These are phyloP conservation scores for Lepetodrilus schrolli DNA, from an alignment of 2,888 invertebrate species.

Conservation along the genomic window DNA sequence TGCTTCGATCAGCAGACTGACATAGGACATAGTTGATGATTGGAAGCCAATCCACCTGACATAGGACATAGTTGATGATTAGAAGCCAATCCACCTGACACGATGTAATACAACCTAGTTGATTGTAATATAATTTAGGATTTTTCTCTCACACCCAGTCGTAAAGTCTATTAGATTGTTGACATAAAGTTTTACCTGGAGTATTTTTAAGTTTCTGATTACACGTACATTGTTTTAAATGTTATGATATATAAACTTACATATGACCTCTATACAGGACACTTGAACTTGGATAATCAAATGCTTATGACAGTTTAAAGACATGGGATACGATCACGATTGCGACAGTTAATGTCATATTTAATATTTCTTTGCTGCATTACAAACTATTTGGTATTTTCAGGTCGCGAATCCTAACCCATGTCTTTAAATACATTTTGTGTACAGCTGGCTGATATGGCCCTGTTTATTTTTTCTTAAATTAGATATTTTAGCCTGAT, in stretches of 20 bases:
- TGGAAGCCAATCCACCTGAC: too few species aligned
- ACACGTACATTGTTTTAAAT: conserved; percentile 17
- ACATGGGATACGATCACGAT: not conserved
- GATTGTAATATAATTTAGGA: too few species aligned
- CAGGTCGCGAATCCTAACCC: not conserved
- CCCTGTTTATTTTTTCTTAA: conserved; percentile 13
- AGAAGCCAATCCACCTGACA: too few species aligned
- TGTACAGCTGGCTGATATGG: conserved; percentile 3
- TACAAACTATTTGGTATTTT: too few species aligned
- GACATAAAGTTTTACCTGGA: not conserved
- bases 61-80: too few species aligned
- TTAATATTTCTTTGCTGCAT: too few species aligned
- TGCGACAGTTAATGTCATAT: too few species aligned
- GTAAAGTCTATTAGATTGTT: not conserved
- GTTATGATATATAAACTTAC: not conserved
- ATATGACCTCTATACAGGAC: not conserved
- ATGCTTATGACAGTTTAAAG: conserved; percentile 2
- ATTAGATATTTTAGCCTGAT: conserved; percentile 24
- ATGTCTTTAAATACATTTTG: conserved; percentile 3
- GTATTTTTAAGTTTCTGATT: not conserved
- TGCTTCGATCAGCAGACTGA: too few species aligned
- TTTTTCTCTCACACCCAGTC: not conserved
- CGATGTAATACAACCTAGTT: too few species aligned
- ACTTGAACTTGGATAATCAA: conserved; percentile 15
- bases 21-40: too few species aligned